phyloP scores from a whole-genome alignment of 2,888 invertebrate genomes.

The Tricholauxania praeusta region DNA sequence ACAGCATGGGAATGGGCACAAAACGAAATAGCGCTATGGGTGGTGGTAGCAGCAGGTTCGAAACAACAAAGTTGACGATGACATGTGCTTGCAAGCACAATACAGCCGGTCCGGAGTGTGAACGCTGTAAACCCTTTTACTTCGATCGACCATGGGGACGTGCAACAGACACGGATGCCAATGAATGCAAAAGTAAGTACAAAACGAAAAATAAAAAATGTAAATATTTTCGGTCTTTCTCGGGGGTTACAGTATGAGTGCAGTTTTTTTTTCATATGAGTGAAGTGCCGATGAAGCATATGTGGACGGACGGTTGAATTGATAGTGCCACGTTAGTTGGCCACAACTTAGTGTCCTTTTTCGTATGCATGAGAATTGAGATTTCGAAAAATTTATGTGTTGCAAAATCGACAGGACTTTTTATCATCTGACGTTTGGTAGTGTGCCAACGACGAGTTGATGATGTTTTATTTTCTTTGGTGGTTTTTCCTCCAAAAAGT shows the following conservation, averaged over 20 bases:
- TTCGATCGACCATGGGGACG: slow-evolving; percentile 99
- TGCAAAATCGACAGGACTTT: neutral
- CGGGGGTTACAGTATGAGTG: neutral
- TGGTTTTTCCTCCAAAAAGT: slow-evolving; percentile 17
- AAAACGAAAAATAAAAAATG: neutral
- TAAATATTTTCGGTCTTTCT: neutral
- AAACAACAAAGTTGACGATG: slow-evolving; percentile 70
- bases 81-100: slow-evolving; percentile 98
- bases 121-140: slow-evolving; percentile 98
- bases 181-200: slow-evolving; percentile 97
- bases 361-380: too few relatives aligned
- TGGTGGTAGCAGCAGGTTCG: slow-evolving; percentile 9
- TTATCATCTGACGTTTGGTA: neutral
- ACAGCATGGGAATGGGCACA: slow-evolving; percentile 51
- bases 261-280: too few relatives aligned
- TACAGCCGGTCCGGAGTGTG: slow-evolving; percentile 98
- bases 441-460: slow-evolving; percentile 29
- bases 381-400: too few relatives aligned
- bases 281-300: slow-evolving; percentile 1
- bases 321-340: neutral
- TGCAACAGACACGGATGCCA: slow-evolving; percentile 94
- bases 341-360: too few relatives aligned
- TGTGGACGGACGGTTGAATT: neutral
- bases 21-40: slow-evolving; percentile 11
- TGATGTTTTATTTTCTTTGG: neutral